Evolutionary conservation across 2,888 invertebrate species (phyloP).

Genomic region (Dione juno): DNA sequence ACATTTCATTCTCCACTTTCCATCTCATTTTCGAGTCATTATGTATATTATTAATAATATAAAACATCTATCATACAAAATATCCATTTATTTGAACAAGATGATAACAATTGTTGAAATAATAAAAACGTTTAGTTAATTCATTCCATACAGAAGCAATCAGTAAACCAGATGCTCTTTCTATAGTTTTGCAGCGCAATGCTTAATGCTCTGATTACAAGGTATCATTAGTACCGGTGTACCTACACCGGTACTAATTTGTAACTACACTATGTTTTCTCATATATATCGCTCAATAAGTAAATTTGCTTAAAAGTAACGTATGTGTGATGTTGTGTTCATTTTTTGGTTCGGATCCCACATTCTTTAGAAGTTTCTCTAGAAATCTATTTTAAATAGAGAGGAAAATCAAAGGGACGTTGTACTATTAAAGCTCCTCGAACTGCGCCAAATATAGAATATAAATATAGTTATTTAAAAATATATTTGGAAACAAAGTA

Average conservation of each 20-base stretch:
- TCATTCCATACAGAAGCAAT: constrained; percentile 29
- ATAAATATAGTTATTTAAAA: neutral
- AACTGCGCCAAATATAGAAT: too few species aligned
- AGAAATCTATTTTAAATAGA: too few species aligned
- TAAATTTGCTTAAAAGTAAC: neutral
- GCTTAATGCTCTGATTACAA: constrained; percentile 81
- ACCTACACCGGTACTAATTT: constrained; percentile 28
- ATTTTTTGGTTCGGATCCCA: neutral
- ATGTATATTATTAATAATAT: too few species aligned
- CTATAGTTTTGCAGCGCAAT: constrained; percentile 78
- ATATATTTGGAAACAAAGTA: neutral
- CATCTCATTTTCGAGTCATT: too few species aligned
- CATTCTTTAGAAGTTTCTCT: too few species aligned
- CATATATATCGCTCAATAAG: neutral
- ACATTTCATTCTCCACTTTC: too few species aligned
- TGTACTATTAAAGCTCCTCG: too few species aligned
- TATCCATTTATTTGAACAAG: neutral
- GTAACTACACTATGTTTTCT: constrained; percentile 5
- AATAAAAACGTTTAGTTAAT: constrained; percentile 21
- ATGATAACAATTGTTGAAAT: constrained; percentile 3
- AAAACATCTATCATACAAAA: too few species aligned
- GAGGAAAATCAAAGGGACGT: too few species aligned
- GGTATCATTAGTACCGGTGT: constrained; percentile 57
- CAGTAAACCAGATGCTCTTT: constrained; percentile 70
- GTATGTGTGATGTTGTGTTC: neutral